A percentile compares a stretch with the other conserved stretches of the same genome.
These are phyloP conservation scores for Ciconia stormi DNA, from an alignment of 2,113 vertebrate species.

Conservation along the genomic window DNA sequence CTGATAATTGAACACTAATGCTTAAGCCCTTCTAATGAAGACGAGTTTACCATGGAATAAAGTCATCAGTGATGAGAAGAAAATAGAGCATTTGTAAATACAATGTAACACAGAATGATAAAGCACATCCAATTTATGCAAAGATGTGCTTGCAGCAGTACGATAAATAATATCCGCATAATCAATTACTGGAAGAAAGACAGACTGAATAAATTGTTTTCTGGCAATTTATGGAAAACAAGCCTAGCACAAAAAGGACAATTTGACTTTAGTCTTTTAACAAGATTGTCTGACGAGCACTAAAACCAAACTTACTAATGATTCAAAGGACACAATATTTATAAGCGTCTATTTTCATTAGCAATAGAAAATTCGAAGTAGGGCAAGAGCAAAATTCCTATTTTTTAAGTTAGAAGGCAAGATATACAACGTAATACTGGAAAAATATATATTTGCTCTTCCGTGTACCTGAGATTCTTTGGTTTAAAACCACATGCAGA, in stretches of 20 bases:
- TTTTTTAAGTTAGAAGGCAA: not conserved
- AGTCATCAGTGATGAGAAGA: constrained; percentile 62
- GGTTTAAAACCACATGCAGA: not conserved
- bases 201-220: constrained; percentile 67
- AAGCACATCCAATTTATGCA: constrained; percentile 70
- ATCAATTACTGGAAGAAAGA: constrained; percentile 71
- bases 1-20: constrained; percentile 56
- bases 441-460: not conserved
- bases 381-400: not conserved
- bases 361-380: not conserved
- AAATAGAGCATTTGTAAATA: constrained; percentile 72
- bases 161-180: constrained; percentile 71
- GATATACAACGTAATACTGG: not conserved
- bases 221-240: constrained; percentile 63
- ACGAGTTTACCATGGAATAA: constrained; percentile 69
- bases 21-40: constrained; percentile 68
- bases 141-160: constrained; percentile 65
- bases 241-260: constrained; percentile 43
- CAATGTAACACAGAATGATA: constrained; percentile 62
- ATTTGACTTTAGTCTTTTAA: constrained; percentile 60
- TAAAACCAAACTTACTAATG: constrained; percentile 51
- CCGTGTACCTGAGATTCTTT: not conserved
- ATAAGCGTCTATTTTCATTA: constrained; percentile 29
- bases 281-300: constrained; percentile 42
- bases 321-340: constrained; percentile 46